A percentile compares a stretch with the other conserved stretches of the same genome.
phyloP scores from a whole-genome alignment of 2,113 vertebrate genomes.

The Leucopsar rothschildi region DNA sequence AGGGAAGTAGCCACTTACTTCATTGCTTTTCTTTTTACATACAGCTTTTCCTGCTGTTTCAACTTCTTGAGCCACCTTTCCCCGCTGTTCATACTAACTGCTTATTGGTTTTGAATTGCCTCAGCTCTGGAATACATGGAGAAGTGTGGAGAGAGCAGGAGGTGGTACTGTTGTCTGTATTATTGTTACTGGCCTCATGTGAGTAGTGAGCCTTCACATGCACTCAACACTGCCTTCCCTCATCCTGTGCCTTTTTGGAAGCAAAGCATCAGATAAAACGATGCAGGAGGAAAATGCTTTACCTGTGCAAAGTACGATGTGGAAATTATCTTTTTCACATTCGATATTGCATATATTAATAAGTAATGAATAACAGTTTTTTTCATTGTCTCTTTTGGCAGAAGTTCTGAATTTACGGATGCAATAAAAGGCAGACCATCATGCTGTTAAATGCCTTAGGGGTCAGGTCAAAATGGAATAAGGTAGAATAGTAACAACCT shows the following conservation, averaged over 20 bases:
- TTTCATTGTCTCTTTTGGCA: not conserved
- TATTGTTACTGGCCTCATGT: not conserved
- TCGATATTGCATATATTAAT: not conserved
- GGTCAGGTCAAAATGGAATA: not conserved
- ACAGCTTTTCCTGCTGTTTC: not conserved
- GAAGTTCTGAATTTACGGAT: not conserved
- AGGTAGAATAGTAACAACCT: not conserved
- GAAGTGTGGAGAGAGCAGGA: not conserved
- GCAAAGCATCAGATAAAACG: not conserved
- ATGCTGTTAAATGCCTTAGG: not conserved
- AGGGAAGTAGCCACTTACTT: not conserved
- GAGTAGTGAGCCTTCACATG: not conserved
- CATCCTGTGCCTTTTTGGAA: not conserved
- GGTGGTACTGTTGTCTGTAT: not conserved
- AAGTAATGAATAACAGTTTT: not conserved
- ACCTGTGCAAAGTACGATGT: fast-evolving
- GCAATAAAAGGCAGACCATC: not conserved
- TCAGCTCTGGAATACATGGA: not conserved
- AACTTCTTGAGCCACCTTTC: not conserved
- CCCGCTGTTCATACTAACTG: fast-evolving
- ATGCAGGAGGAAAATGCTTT: not conserved
- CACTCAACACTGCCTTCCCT: not conserved
- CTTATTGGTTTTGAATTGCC: not conserved
- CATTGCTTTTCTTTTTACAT: not conserved
- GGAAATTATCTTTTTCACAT: not conserved